Base-by-base conservation (phyloP, 1,140 invertebrate species). In the Sarcophaga peregrina region DNA sequence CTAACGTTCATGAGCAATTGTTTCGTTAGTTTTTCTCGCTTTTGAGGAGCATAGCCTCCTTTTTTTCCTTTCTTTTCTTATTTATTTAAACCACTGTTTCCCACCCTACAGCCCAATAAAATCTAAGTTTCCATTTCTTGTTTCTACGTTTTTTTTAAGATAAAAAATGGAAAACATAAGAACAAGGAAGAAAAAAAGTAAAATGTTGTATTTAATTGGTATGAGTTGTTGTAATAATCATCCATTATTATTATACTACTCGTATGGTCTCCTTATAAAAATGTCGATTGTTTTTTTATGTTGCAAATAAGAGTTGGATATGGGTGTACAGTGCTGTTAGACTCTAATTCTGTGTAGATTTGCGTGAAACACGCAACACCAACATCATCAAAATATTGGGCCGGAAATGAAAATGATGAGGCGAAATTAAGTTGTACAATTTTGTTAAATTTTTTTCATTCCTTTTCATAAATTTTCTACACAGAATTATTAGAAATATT, bases 381-480 rank as follows among this genome's bases (percentile, higher is more conserved):
- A 78, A 78, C 75, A 78, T 78, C 75, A 78, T 78, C 46, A 17
- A 45, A 48, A 78, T 78, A 47, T 78, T 78, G 25, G 75, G 47
- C 75, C 75, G 75, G 75, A 78, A 50, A 52, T 78, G 75, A 78
- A 78, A 78, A 78, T 78, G 75, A 78, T 78, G 75, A 78, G 75
- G 75, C 20, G 47, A 50, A 78, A 78, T 78, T 78, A 78, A 78
- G 75, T 78, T 78, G 75, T 78, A 48, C 75, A n/a, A 58, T n/a
- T 58, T 58, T 13, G 54, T 58, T 58, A n/a, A 58, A n/a, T 58
- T 58, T 58, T n/a, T n/a, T 58, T 15, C 25, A 37, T 37, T 37
- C 25, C 25, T 37, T 37, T 37, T 4, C 1, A 37, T 2, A 37
- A 37, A 37, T 37, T 37, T 37, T 4, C 25, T 37, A 37, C 1